A percentile compares a stretch with the other conserved stretches of the same genome.
Evolutionary conservation across 2,113 vertebrate genomes (phyloP).

Genomic region (Ardeotis arabs): DNA sequence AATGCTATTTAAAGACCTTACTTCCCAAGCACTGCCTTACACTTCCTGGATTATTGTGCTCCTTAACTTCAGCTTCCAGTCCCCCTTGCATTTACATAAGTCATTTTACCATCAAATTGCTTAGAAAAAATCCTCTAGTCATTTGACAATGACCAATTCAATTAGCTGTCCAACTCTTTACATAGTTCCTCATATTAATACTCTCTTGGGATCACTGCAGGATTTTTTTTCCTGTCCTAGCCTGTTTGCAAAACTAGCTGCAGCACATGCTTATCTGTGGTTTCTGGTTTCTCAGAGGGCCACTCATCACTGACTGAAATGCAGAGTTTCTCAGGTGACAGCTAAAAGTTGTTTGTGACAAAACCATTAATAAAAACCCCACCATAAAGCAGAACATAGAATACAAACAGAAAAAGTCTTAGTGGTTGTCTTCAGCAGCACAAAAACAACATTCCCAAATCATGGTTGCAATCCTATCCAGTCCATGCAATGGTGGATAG

Average conservation of each 20-base stretch:
- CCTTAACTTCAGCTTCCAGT: not conserved
- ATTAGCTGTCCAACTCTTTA: not conserved
- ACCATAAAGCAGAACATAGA: not conserved
- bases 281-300: not conserved
- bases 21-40: not conserved
- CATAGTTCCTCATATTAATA: not conserved
- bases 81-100: not conserved
- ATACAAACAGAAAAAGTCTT: not conserved
- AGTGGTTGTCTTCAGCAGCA: not conserved
- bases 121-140: not conserved
- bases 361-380: not conserved
- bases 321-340: too few relatives aligned
- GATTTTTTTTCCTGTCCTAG: not conserved
- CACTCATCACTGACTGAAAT: not conserved
- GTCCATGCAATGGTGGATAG: not conserved
- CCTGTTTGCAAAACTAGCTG: not conserved
- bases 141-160: not conserved
- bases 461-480: not conserved
- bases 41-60: not conserved
- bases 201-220: not conserved
- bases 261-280: not conserved
- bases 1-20: not conserved
- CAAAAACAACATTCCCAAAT: not conserved
- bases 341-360: not conserved
- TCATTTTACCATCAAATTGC: not conserved